phyloP scores from a whole-genome alignment of 1,140 invertebrate genomes.

The Contarinia nasturtii region DNA sequence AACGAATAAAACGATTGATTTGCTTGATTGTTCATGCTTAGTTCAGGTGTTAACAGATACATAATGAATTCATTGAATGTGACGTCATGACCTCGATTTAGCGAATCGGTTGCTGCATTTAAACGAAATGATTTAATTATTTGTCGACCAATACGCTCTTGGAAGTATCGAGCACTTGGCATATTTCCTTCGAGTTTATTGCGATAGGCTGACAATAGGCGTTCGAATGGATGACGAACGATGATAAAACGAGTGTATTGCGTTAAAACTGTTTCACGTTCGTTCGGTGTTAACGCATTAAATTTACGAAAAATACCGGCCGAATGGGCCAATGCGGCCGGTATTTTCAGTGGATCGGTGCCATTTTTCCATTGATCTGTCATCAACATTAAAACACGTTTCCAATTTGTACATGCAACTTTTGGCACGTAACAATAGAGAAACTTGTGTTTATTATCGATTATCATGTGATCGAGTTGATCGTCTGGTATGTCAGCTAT shows the following conservation, averaged over 20 bases:
- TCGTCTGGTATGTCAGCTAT: conserved; percentile 28
- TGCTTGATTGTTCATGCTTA: conserved; percentile 25
- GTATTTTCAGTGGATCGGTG: conserved; percentile 50
- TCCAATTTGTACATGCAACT: conserved; percentile 92
- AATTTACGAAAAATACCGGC: conserved; percentile 26
- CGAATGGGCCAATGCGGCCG: conserved; percentile 52
- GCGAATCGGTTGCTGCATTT: conserved; percentile 46
- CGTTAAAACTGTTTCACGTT: conserved; percentile 38
- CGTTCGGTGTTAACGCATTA: conserved; percentile 22
- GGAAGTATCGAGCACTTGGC: conserved; percentile 52
- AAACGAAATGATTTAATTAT: conserved; percentile 59
- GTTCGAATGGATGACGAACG: conserved; percentile 79
- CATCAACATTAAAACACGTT: conserved; percentile 70
- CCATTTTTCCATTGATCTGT: conserved; percentile 47
- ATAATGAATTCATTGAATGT: conserved; percentile 72
- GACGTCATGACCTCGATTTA: conserved; percentile 64
- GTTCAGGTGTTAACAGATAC: conserved; percentile 49
- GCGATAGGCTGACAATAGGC: conserved; percentile 71
- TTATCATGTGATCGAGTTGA: conserved; percentile 51
- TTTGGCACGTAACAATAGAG: conserved; percentile 89
- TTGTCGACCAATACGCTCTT: conserved; percentile 52
- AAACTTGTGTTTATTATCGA: conserved; percentile 60
- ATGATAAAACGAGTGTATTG: conserved; percentile 69
- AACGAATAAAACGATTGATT: conserved; percentile 26
- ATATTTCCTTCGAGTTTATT: conserved; percentile 68